A percentile compares a stretch with the other conserved stretches of the same genome.
Conservation (phyloP, 2,113 vertebrate species). For the Sisor rabdophorus region DNA sequence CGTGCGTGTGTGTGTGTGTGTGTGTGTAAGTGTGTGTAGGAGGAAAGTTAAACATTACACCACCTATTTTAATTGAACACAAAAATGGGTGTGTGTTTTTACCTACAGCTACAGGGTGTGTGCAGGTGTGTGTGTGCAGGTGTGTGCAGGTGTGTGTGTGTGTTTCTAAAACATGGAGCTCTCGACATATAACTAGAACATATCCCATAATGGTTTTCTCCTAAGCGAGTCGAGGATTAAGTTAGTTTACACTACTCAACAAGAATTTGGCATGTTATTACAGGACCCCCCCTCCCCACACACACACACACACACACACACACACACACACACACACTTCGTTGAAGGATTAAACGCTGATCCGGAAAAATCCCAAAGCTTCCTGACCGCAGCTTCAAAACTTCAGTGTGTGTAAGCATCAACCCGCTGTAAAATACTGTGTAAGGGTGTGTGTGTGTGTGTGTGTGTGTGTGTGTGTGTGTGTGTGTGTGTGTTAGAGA, state of each 20-base stretch:
- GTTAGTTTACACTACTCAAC: neutral
- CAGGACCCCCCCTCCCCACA: too few relatives aligned
- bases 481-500: neutral
- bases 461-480: neutral
- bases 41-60: neutral
- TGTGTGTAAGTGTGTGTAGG: too few relatives aligned
- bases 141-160: neutral
- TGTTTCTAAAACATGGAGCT: neutral
- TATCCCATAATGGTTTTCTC: neutral
- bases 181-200: neutral
- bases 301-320: too few relatives aligned
- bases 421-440: neutral
- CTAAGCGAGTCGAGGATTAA: neutral
- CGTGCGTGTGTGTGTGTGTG: neutral
- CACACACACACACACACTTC: too few relatives aligned
- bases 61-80: neutral
- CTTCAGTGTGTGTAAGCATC: neutral
- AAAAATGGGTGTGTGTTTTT: too few relatives aligned
- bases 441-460: slow-evolving; percentile 9
- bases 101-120: neutral
- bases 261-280: neutral
- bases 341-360: neutral
- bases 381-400: neutral
- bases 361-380: neutral
- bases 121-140: neutral